These are phyloP conservation scores for Leptopilina drosophilae DNA, from an alignment of 2,888 invertebrate species.

Conservation along the genomic window DNA sequence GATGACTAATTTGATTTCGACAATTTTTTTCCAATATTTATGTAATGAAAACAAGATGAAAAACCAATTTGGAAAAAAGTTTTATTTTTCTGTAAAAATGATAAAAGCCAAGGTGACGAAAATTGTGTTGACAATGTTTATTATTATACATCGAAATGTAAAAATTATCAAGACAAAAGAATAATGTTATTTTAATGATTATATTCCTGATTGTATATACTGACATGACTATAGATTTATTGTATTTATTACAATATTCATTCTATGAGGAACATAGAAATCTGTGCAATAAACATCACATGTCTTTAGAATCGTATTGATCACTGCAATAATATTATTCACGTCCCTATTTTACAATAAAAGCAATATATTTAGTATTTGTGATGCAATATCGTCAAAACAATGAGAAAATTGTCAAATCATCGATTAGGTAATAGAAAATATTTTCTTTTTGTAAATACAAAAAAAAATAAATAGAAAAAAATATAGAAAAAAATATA, in stretches of 20 bases:
- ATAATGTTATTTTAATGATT: constrained; percentile 12
- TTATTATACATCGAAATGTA: neutral
- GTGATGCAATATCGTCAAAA: neutral
- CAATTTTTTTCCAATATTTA: no score
- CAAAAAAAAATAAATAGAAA: no score
- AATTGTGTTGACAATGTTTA: neutral
- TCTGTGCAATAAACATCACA: neutral
- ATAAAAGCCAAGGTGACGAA: neutral
- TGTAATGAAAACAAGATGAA: no score
- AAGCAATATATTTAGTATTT: neutral
- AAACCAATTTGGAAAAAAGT: no score
- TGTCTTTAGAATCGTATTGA: constrained; percentile 4
- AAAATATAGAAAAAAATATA: no score
- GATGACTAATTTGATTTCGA: no score
- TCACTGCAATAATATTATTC: neutral
- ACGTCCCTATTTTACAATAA: constrained; percentile 6
- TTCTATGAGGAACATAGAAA: neutral
- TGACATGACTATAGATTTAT: neutral
- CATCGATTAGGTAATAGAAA: no score
- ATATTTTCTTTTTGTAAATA: no score
- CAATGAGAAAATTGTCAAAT: neutral
- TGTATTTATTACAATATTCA: neutral
- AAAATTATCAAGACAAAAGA: constrained; percentile 1
- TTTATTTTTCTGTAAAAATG: neutral
- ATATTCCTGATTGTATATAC: neutral